A percentile compares a stretch with the other conserved stretches of the same genome.
Conservation (phyloP, 2,888 invertebrate species). For the Ctena decussata region DNA sequence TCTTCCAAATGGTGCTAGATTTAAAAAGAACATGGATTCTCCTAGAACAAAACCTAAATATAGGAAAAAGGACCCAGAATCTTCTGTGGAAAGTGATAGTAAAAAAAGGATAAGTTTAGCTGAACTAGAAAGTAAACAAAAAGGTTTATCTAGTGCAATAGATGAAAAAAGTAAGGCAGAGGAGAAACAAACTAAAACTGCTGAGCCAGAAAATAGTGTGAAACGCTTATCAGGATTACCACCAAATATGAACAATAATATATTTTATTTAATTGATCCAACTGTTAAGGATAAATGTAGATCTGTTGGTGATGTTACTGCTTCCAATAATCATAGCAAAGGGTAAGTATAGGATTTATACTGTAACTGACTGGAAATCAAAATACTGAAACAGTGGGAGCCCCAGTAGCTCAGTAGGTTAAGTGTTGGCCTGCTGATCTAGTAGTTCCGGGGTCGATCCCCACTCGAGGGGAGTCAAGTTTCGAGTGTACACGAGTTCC, state of each 20-base stretch:
- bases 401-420: too few relatives aligned
- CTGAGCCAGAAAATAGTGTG: constrained; percentile 30
- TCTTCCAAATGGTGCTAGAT: constrained; percentile 27
- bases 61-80: constrained; percentile 12
- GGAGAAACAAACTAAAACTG: not conserved
- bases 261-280: constrained; percentile 78
- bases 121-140: not conserved
- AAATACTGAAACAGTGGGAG: too few relatives aligned
- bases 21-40: constrained; percentile 47
- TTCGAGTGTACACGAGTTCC: too few relatives aligned
- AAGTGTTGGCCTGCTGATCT: too few relatives aligned
- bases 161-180: constrained; percentile 11
- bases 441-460: too few relatives aligned
- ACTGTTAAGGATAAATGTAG: constrained; percentile 71
- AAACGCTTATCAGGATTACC: constrained; percentile 57
- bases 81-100: not conserved
- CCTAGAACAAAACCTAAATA: constrained; percentile 47
- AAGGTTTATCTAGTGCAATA: not conserved
- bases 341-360: not conserved
- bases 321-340: constrained; percentile 1
- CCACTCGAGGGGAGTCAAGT: too few relatives aligned
- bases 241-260: constrained; percentile 69
- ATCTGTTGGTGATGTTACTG: constrained; percentile 50
- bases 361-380: too few relatives aligned
- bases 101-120: not conserved